These are phyloP conservation scores for Rhaphigaster nebulosa DNA, from an alignment of 2,888 invertebrate genomes.

Conservation along the genomic window DNA sequence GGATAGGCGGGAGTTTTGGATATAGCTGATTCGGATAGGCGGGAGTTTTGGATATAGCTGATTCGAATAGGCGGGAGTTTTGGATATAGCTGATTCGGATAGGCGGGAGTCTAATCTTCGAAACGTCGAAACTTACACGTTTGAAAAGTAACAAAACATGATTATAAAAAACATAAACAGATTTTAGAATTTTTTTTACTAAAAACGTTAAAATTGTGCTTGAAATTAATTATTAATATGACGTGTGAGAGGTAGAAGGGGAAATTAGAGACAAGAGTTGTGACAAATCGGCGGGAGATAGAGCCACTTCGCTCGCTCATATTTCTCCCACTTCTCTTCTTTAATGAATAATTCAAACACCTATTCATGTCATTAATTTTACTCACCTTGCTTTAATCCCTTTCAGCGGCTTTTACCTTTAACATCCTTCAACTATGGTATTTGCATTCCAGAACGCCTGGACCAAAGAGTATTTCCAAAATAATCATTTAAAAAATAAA, in stretches of 20 bases:
- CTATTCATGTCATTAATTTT: background rate
- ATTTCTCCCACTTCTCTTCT: constrained; percentile 14
- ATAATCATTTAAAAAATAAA: too few species aligned
- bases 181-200: too few species aligned
- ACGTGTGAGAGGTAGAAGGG: background rate
- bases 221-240: background rate
- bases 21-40: too few species aligned
- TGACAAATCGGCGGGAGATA: background rate
- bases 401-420: background rate
- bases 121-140: too few species aligned
- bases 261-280: background rate
- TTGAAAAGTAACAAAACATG: too few species aligned
- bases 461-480: background rate
- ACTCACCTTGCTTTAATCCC: background rate
- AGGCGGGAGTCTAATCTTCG: too few species aligned
- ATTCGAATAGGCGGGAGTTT: too few species aligned
- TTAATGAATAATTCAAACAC: constrained; percentile 25
- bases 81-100: too few species aligned
- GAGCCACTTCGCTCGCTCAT: background rate
- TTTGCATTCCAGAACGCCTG: background rate
- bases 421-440: background rate
- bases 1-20: too few species aligned
- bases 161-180: too few species aligned
- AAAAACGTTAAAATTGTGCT: too few species aligned
- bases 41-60: too few species aligned